These are phyloP conservation scores for Lepus oiostolus DNA, from an alignment of 2,797 vertebrate species.

Conservation along the genomic window DNA sequence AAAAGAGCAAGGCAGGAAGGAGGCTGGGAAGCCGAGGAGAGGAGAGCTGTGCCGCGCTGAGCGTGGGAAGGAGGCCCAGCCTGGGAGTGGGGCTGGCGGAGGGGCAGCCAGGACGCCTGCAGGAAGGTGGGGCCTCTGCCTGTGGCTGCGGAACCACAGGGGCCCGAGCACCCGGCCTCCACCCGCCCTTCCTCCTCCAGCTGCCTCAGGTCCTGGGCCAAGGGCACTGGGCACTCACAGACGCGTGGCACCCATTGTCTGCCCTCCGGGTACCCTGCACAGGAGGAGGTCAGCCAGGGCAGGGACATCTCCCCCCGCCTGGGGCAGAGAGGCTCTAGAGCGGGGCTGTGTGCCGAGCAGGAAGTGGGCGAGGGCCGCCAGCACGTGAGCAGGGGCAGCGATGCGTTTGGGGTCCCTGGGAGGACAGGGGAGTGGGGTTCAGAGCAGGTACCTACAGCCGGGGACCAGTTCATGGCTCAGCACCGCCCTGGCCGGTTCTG, in stretches of 20 bases:
- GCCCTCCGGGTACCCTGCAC: neutral
- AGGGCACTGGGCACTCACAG: neutral
- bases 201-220: neutral
- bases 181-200: neutral
- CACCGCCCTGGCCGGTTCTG: neutral
- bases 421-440: neutral
- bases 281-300: neutral
- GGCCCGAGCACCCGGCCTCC: neutral
- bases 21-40: conserved; percentile 65
- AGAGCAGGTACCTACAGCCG: neutral
- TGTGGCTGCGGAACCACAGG: neutral
- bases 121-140: neutral
- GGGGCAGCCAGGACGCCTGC: neutral
- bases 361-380: too few relatives aligned
- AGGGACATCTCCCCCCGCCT: neutral
- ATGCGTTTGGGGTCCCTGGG: neutral
- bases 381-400: neutral
- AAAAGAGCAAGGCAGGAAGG: conserved; percentile 82
- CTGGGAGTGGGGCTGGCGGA: neutral
- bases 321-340: neutral
- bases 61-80: conserved; percentile 63
- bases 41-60: conserved; percentile 58
- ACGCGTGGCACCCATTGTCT: neutral
- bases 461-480: neutral
- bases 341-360: too few relatives aligned